phyloP scores from a whole-genome alignment of 2,113 vertebrate species.

The Rhinopithecus roxellana region DNA sequence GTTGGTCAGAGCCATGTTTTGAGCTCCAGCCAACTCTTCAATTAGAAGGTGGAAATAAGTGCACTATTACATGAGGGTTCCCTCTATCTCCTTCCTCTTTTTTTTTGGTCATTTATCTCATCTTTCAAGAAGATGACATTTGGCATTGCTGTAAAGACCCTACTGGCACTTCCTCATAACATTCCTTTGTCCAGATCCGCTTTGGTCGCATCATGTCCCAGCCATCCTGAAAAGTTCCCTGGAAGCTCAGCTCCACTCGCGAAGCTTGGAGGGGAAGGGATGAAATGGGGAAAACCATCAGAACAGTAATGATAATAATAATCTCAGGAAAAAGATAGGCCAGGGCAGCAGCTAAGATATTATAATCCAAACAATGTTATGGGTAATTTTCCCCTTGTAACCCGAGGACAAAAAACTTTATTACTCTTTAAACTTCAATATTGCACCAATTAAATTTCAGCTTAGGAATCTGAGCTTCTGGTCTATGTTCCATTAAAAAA shows the following conservation, averaged over 20 bases:
- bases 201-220: slow-evolving; percentile 42
- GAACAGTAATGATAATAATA: not conserved
- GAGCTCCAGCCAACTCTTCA: slow-evolving; percentile 83
- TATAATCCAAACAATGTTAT: slow-evolving; percentile 64
- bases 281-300: slow-evolving; percentile 32
- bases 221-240: slow-evolving; percentile 29
- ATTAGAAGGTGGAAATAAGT: slow-evolving; percentile 81
- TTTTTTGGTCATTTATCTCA: slow-evolving; percentile 70
- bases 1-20: slow-evolving; percentile 76
- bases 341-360: slow-evolving; percentile 27
- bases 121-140: slow-evolving; percentile 45
- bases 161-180: not conserved
- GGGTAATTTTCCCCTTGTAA: slow-evolving; percentile 76
- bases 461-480: slow-evolving; percentile 71
- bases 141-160: slow-evolving; percentile 57
- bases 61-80: slow-evolving; percentile 30
- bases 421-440: slow-evolving; percentile 80
- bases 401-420: slow-evolving; percentile 79
- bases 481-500: slow-evolving; percentile 77
- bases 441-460: slow-evolving; percentile 78
- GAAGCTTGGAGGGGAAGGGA: slow-evolving; percentile 42
- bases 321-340: slow-evolving; percentile 43
- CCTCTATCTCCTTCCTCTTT: accelerated
- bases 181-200: slow-evolving; percentile 49
- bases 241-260: not conserved